Conservation (phyloP, 1,140 invertebrate genomes). For the Heliconius hewitsoni region DNA sequence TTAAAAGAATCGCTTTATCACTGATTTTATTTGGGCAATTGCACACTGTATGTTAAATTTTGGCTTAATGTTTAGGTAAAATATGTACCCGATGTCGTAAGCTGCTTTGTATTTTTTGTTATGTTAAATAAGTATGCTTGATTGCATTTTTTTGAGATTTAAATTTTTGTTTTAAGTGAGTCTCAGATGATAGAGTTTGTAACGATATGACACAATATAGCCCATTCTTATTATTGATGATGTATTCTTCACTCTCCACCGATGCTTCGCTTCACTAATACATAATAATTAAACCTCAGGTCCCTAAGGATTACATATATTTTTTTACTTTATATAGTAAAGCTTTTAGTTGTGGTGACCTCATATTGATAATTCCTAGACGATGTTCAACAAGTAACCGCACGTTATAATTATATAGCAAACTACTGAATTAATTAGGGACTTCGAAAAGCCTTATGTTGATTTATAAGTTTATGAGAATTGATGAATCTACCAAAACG, state of each 20-base stretch:
- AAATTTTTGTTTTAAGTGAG: too few species aligned
- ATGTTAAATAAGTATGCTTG: too few species aligned
- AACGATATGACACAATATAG: too few species aligned
- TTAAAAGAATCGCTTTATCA: not conserved
- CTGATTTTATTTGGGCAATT: not conserved
- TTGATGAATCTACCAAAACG: too few species aligned
- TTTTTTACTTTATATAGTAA: not conserved
- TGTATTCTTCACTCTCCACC: too few species aligned
- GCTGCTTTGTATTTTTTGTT: too few species aligned
- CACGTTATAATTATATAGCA: not conserved
- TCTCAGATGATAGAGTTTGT: too few species aligned
- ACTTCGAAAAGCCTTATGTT: not conserved
- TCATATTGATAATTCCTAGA: slow-evolving; percentile 3
- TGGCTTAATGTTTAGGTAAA: not conserved
- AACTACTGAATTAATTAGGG: not conserved
- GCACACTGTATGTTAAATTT: not conserved
- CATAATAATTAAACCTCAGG: not conserved
- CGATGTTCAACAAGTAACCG: not conserved
- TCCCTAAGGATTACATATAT: not conserved
- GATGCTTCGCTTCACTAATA: not conserved
- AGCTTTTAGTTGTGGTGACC: slow-evolving; percentile 2
- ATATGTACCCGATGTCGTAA: too few species aligned
- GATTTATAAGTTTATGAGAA: too few species aligned
- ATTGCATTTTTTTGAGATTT: too few species aligned
- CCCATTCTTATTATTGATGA: too few species aligned